Base-by-base conservation (phyloP, 2,113 vertebrate species). In the Corythaeola cristata region DNA sequence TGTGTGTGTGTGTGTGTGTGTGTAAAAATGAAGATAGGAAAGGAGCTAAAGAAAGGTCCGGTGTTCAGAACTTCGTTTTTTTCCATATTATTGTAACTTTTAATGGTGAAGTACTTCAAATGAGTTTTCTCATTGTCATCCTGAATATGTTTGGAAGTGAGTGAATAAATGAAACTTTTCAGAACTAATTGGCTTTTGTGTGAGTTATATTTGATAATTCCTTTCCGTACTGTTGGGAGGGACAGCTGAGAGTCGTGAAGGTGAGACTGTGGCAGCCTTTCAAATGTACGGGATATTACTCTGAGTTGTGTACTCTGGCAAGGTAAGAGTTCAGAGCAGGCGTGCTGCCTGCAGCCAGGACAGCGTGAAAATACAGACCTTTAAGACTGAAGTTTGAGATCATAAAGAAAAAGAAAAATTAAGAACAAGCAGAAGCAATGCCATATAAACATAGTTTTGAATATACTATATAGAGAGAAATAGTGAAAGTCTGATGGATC, bases 1-100 rank as follows among this genome's bases (percentile, higher is more conserved):
- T 9, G 67, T n/a, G n/a, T n/a, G n/a, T 1, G 0, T 15, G 12
- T n/a, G 16, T 30, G 8, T 26, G 16, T 30, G 8, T 26, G 2
- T 72, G 23, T 7, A 20, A 55, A 90, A 86, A 60, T 19, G 28
- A 77, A 80, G 79, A 63, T 28, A 71, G 37, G 55, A 92, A 60
- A 88, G 49, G 12, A 47, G 3, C 7, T 69, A 32, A 58, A 81
- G 41, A 45, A 80, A 67, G 41, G 17, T 37, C 24, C 5, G 55
- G 10, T 5, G 3, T 69, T 77, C 52, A 92, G 66, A 88, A 82
- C 44, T n/a, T 62, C 4, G 21, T 49, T 21, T 37, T 75, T 14
- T 28, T 4, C 32, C 5, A 2, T 24, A 16, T 62, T 66, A 66
- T 30, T 74, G 1, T 41, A 64, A 60, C 24, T 83, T 68, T 7